Base-by-base conservation (phyloP, 2,888 invertebrate species). In the Gari tellinella region DNA sequence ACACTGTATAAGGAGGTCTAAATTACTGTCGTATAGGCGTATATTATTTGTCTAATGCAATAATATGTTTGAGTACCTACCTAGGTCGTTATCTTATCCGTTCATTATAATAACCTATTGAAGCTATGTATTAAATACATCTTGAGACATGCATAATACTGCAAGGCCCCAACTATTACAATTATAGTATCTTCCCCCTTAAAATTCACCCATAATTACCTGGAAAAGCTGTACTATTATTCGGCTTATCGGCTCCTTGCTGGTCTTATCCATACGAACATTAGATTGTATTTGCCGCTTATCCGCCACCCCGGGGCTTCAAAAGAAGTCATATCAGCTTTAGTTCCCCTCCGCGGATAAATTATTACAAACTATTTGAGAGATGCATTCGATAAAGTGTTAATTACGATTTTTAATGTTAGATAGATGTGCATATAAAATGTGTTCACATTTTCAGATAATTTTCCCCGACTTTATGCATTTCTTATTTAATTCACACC, bases 341-440 rank as follows among this genome's bases (percentile, higher is more conserved):
- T 43, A 58, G 53, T 62, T 67, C 62, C 49, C 57, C 48, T 52
- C 40, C 23, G 25, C 25, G 72, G 72, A 72, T 72, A 67, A 66
- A 58, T 58, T 61, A 64, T 72, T 67, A 62, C 58, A 67, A 72
- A 72, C 66, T 63, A 49, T 61, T 65, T 65, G 31, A 15, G 25
- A 65, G 72, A 72, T 72, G 37, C 38, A 19, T n/a, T 7, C 45
- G 73, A 73, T 73, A 68, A 61, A 43, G 45, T 64, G 67, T 63
- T 73, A 68, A 73, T 73, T 73, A 73, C 64, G 67, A 68, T 68
- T 58, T 73, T 64, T 63, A 73, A 73, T 55, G 48, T 40, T 49
- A 61, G 72, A 72, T 72, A 72, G 62, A 41, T 53, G 43, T 53
- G 45, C 41, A 52, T 43, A 62, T 62, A 62, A 62, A 62, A 52